These are phyloP conservation scores for Botrylloides violaceus DNA, from an alignment of 23 tunicate genomes.

Conservation along the genomic window DNA sequence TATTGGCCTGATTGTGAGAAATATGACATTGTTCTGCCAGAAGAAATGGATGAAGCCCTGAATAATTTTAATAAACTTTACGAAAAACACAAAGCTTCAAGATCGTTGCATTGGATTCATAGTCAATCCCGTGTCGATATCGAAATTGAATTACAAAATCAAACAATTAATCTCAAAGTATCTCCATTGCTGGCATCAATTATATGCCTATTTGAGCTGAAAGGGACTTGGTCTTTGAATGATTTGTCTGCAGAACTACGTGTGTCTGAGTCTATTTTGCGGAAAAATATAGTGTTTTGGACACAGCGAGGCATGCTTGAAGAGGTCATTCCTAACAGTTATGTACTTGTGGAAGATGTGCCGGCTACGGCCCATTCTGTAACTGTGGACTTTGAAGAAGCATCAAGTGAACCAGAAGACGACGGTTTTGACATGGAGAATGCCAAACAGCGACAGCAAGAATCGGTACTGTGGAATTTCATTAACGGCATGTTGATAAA, in stretches of 20 bases:
- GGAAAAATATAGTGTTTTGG: conserved; percentile 74
- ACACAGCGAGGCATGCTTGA: conserved; percentile 79
- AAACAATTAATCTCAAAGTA: conserved; percentile 35
- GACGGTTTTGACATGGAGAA: conserved; percentile 25
- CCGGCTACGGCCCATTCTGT: neutral
- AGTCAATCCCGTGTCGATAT: conserved; percentile 61
- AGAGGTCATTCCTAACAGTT: conserved; percentile 2
- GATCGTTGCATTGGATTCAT: conserved; percentile 43
- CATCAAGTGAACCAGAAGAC: conserved; percentile 49
- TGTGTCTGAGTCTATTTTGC: conserved; percentile 49
- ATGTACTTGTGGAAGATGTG: conserved; percentile 8
- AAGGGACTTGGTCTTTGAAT: conserved; percentile 43
- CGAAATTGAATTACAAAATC: conserved; percentile 56
- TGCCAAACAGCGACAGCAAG: conserved; percentile 38
- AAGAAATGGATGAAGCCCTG: conserved; percentile 20
- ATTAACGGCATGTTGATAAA: conserved; percentile 85
- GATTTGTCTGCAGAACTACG: conserved; percentile 47
- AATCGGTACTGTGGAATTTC: conserved; percentile 79
- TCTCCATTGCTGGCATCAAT: conserved; percentile 68
- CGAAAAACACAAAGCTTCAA: conserved; percentile 50
- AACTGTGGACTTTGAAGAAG: conserved; percentile 2
- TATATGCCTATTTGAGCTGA: conserved; percentile 29
- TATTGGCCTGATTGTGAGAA: conserved; percentile 69
- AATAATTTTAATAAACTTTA: conserved; percentile 54
- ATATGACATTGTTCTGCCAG: conserved; percentile 44